Evolutionary conservation across 2,113 vertebrate species (phyloP), one percentile per base, ranked within the genome.

Genomic region (Thryonomys swinderianus): DNA sequence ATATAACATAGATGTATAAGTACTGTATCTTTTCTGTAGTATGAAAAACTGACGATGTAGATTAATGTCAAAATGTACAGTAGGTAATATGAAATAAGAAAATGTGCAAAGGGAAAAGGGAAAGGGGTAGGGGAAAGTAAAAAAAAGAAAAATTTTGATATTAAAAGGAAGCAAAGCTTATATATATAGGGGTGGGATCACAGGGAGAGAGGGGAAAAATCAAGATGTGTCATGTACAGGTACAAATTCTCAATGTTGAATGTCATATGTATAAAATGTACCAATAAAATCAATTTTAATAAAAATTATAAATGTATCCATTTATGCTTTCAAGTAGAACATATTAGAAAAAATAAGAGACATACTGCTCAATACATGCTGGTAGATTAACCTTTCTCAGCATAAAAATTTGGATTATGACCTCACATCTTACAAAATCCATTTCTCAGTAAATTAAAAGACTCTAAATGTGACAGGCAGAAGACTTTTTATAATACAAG

Each of bases 391-490:
- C 4, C 55, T 85, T 27, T 42, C 32, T 17, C 71, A 79, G 9
- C 55, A 37, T 85, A 40, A 89, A 79, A 37, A 20, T 95, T 83
- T 89, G 62, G 30, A 64, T 85, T 84, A 84, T 69, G 59, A 71
- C 10, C 85, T 61, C 17, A 88, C 0, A 84, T 55, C 42, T 82
- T 83, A 64, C 23, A 73, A 64, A 85, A 57, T 45, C 88, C 8
- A 76, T 11, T 84, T 88, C 53, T 32, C 5, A 37, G 32, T 95
- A 57, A 17, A 25, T 78, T 42, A 74, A n/a, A 64, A 32, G 48
- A 40, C 27, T 71, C 27, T 83, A 62, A 76, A 40, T 90, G 9
- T 90, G 62, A 76, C 78, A 95, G 42, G 34, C 21, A 48, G 40
- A 0, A 64, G 48, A 64, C 62, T 45, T 59, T 45, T 34, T 53